A percentile compares a stretch with the other conserved stretches of the same genome.
These are phyloP conservation scores for Xiphorhynchus erythropygius DNA, from an alignment of 2,797 vertebrate genomes.

Conservation along the genomic window DNA sequence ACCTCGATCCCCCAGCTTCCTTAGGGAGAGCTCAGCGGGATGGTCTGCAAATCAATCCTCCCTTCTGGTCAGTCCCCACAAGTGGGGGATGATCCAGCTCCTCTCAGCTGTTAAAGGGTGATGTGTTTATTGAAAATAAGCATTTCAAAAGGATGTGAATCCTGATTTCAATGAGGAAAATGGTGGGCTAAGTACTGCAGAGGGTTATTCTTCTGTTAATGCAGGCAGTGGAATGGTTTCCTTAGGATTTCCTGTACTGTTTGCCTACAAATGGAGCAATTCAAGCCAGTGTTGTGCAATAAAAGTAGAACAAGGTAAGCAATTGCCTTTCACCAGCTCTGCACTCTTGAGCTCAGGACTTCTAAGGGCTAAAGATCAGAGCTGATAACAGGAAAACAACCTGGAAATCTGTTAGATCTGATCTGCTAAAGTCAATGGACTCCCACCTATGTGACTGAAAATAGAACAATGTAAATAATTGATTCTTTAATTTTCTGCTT, in stretches of 20 bases:
- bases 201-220: neutral
- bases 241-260: neutral
- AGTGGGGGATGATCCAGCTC: neutral
- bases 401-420: neutral
- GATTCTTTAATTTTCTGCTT: neutral
- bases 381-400: neutral
- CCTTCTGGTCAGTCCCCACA: neutral
- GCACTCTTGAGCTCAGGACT: neutral
- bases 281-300: neutral
- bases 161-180: neutral
- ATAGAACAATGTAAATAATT: neutral
- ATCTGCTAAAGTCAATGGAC: neutral
- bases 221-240: neutral
- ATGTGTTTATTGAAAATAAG: neutral
- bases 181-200: neutral
- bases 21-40: neutral
- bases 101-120: neutral
- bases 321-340: neutral
- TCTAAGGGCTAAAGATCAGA: neutral
- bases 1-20: fast-evolving
- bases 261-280: neutral
- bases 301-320: neutral
- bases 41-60: neutral
- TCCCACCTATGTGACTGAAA: neutral
- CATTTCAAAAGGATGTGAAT: neutral